A percentile compares a stretch with the other conserved stretches of the same genome.
phyloP scores from a whole-genome alignment of 1,140 invertebrate species.

The Ericerus pela region DNA sequence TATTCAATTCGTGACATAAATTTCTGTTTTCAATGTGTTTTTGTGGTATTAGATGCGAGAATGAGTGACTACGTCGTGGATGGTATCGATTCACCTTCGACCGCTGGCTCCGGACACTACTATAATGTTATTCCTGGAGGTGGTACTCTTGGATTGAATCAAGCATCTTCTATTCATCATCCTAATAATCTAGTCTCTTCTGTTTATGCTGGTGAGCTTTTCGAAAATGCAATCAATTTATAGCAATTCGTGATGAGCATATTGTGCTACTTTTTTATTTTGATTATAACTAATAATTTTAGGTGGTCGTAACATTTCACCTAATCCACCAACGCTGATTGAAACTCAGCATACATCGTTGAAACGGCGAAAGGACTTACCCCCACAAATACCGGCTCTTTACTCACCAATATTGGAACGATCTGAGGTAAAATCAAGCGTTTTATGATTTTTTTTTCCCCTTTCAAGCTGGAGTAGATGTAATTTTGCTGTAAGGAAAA shows the following conservation, averaged over 20 bases:
- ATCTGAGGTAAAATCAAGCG: conserved; percentile 33
- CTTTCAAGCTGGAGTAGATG: no score
- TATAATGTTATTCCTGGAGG: conserved; percentile 15
- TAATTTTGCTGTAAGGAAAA: no score
- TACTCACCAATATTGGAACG: conserved; percentile 36
- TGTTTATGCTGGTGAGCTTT: conserved; percentile 2
- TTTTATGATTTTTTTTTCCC: no score
- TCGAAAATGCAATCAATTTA: no score
- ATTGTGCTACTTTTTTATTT: no score
- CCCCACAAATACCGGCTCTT: conserved; percentile 28
- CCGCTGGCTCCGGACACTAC: conserved; percentile 16
- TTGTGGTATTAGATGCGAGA: conserved; percentile 17
- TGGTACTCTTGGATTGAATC: neutral
- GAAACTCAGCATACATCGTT: conserved; percentile 41
- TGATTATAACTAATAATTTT: no score
- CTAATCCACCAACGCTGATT: conserved; percentile 19
- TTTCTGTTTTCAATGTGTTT: no score
- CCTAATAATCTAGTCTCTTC: conserved; percentile 5
- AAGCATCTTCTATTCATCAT: neutral
- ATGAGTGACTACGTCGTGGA: conserved; percentile 21
- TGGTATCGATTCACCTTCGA: conserved; percentile 19
- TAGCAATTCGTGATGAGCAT: no score
- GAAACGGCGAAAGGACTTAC: conserved; percentile 35
- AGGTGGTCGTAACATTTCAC: neutral
- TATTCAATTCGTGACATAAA: no score